phyloP scores from a whole-genome alignment of 2,113 vertebrate species.

The Elephas maximus region DNA sequence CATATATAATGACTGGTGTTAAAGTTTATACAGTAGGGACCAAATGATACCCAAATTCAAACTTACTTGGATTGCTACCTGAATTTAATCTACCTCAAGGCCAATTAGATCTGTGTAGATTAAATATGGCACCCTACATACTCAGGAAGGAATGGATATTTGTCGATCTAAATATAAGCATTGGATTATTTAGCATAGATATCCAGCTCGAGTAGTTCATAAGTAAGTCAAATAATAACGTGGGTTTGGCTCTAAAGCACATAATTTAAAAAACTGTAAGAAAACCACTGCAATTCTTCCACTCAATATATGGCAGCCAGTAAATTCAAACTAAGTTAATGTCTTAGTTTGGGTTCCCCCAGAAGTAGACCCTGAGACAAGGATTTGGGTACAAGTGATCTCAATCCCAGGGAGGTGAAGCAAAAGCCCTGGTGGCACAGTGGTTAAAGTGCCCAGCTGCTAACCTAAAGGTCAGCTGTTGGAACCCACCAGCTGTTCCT shows the following conservation, averaged over 20 bases:
- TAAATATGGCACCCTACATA: not conserved
- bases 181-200: not conserved
- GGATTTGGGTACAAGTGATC: not conserved
- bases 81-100: not conserved
- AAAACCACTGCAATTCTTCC: not conserved
- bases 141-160: conserved; percentile 20
- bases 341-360: not conserved
- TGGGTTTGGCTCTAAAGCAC: not conserved
- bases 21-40: not conserved
- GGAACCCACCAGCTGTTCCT: no score
- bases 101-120: not conserved
- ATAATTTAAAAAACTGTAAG: not conserved
- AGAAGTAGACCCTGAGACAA: not conserved
- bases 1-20: not conserved
- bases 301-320: not conserved
- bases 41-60: conserved; percentile 16
- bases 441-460: no score
- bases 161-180: not conserved
- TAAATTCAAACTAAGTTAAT: not conserved
- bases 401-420: not conserved
- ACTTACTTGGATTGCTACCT: not conserved
- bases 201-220: not conserved
- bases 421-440: no score
- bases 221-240: not conserved
- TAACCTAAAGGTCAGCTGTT: no score